Evolutionary conservation across 2,113 vertebrate species (phyloP).

Genomic region (Zosterops japonicus): DNA sequence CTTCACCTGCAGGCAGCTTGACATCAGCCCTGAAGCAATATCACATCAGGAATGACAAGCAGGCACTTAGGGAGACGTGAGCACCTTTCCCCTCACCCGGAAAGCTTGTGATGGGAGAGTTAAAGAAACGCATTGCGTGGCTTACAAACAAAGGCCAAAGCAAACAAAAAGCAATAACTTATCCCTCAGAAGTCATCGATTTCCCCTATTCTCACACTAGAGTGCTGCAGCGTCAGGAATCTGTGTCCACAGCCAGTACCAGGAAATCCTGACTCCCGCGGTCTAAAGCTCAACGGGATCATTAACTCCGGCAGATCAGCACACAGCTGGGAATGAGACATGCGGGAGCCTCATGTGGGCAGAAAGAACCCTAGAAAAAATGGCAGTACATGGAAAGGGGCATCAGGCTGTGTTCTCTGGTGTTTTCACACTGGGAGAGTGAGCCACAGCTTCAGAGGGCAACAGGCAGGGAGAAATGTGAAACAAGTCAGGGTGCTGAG

Average conservation of each 20-base stretch:
- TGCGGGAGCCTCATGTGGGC: neutral
- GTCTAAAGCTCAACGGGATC: neutral
- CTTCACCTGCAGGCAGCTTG: neutral
- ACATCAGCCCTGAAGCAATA: accelerated
- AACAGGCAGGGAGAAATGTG: neutral
- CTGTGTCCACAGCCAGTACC: neutral
- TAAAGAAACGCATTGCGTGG: neutral
- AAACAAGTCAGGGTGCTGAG: neutral
- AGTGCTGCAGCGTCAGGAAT: slow-evolving; percentile 36
- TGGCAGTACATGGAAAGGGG: neutral
- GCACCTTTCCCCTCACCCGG: accelerated
- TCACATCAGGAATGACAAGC: neutral
- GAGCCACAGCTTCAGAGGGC: neutral
- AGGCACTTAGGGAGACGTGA: neutral
- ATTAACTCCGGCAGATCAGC: neutral
- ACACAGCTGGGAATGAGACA: neutral
- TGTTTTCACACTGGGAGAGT: neutral
- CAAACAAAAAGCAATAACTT: slow-evolving; percentile 51
- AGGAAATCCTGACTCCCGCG: slow-evolving; percentile 56
- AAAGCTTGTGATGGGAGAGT: neutral
- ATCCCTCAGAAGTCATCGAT: slow-evolving; percentile 24
- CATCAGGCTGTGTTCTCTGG: neutral
- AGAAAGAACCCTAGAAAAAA: neutral
- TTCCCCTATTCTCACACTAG: slow-evolving; percentile 58
- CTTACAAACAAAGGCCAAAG: slow-evolving; percentile 53